These are phyloP conservation scores for Hucho hucho DNA, from an alignment of 2,113 vertebrate species.

Conservation along the genomic window DNA sequence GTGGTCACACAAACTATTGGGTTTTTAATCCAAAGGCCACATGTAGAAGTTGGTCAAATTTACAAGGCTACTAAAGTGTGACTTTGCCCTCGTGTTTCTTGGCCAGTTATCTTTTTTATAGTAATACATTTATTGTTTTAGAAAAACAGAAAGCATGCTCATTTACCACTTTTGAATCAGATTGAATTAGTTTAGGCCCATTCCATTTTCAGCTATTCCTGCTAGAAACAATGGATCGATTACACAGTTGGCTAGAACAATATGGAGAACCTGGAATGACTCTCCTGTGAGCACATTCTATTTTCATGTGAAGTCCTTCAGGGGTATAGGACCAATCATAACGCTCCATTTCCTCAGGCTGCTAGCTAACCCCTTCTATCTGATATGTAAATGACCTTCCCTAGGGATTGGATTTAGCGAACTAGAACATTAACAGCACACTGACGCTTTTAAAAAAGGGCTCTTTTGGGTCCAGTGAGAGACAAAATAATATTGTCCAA, in stretches of 20 bases:
- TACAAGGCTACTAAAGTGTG: too few species aligned
- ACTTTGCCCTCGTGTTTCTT: too few species aligned
- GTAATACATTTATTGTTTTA: too few species aligned
- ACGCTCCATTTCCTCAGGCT: constrained; percentile 39
- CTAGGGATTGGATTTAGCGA: constrained; percentile 49
- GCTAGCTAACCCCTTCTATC: constrained; percentile 50
- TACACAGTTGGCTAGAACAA: not conserved
- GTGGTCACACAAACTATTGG: too few species aligned
- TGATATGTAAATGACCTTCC: constrained; percentile 54
- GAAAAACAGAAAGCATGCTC: too few species aligned
- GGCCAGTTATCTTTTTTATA: too few species aligned
- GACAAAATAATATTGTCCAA: constrained; percentile 43
- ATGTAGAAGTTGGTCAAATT: too few species aligned
- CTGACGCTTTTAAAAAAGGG: constrained; percentile 29
- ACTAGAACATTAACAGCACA: constrained; percentile 58
- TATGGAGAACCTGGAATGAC: not conserved
- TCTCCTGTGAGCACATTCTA: not conserved
- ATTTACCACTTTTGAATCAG: too few species aligned
- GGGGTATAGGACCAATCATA: not conserved
- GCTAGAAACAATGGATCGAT: not conserved
- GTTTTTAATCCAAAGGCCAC: too few species aligned
- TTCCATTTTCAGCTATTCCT: too few species aligned
- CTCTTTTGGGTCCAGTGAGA: constrained; percentile 47
- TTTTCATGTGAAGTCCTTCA: not conserved
- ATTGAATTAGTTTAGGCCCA: too few species aligned